Evolutionary conservation across 2,888 invertebrate species (phyloP), one percentile per base, ranked within the genome.

Genomic region (Dryomyza anilis): DNA sequence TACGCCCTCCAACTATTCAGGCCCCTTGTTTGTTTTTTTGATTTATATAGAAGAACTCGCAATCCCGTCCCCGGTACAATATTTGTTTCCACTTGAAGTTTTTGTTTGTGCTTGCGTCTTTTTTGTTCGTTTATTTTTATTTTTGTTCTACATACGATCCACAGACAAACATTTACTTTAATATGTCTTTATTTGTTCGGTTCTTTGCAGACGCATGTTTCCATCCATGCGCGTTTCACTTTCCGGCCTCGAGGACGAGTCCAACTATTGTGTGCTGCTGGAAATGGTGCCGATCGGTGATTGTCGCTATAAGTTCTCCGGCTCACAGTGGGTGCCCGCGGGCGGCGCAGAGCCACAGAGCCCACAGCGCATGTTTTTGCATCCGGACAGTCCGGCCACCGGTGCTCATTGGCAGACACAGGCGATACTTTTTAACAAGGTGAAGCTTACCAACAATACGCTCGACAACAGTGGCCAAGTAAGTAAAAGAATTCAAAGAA

Each of bases 381-480:
- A 96, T 84, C 94, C 95, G 0, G 94, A 95, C 74, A 92, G 93
- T 0, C 95, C 95, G 0, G 91, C 94, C 0, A 89, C 89, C 0
- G 95, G 95, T 0, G 87, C 89, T 27, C 91, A 93, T 76, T 95
- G 95, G 95, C 94, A 93, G 84, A 89, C 89, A 0, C 93, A 94
- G 76, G 87, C 91, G 0, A 86, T 93, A 63, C 87, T 88, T 29
- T 95, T 95, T 77, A 90, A 90, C 79, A 92, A 93, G 78, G 85
- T 95, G 59, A 96, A 96, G 79, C 86, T 96, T 55, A 95, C 96
- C 21, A 96, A 96, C 78, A 94, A 93, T 74, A 89, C 90, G 8
- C 86, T 90, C 81, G 93, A 91, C 76, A 88, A 90, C 66, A 88
- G 87, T 71, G 92, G 91, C 74, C 93, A 94, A 83, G 89, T 91